A percentile compares a stretch with the other conserved stretches of the same genome.
Conservation (phyloP, 23 tunicate species). For the Diplosoma virens region DNA sequence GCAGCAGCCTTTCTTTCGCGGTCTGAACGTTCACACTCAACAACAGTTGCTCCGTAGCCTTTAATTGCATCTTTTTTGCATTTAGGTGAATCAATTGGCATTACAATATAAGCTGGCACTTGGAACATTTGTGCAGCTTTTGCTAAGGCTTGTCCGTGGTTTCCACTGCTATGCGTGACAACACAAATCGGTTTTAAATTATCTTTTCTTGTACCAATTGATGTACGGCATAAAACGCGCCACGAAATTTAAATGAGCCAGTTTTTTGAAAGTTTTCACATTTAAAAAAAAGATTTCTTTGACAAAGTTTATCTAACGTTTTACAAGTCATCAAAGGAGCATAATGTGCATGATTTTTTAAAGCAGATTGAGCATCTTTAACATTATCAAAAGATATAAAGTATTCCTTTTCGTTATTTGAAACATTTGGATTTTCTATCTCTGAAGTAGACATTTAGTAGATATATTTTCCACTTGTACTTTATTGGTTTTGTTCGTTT, state of each 20-base stretch:
- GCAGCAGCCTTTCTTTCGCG: conserved; percentile 38
- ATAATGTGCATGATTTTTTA: conserved; percentile 40
- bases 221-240: conserved; percentile 70
- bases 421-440: no score
- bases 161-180: conserved; percentile 94
- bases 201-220: not conserved
- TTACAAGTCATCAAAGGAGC: conserved; percentile 65
- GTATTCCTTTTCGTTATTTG: no score
- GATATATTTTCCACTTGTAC: no score
- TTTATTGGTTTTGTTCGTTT: no score
- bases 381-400: conserved; percentile 36
- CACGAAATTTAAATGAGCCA: conserved; percentile 90
- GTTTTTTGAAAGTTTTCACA: conserved; percentile 90
- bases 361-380: conserved; percentile 30
- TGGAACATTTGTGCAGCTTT: conserved; percentile 58
- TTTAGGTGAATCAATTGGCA: conserved; percentile 65
- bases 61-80: conserved; percentile 75
- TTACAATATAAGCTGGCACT: conserved; percentile 58
- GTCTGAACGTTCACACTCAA: conserved; percentile 57
- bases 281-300: conserved; percentile 64
- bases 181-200: conserved; percentile 30
- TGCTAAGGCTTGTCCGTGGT: conserved; percentile 91
- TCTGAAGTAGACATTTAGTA: no score
- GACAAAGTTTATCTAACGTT: conserved; percentile 38
- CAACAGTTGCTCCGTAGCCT: conserved; percentile 68